These are phyloP conservation scores for Eupelmus urozonus DNA, from an alignment of 2,888 invertebrate species.

Conservation along the genomic window DNA sequence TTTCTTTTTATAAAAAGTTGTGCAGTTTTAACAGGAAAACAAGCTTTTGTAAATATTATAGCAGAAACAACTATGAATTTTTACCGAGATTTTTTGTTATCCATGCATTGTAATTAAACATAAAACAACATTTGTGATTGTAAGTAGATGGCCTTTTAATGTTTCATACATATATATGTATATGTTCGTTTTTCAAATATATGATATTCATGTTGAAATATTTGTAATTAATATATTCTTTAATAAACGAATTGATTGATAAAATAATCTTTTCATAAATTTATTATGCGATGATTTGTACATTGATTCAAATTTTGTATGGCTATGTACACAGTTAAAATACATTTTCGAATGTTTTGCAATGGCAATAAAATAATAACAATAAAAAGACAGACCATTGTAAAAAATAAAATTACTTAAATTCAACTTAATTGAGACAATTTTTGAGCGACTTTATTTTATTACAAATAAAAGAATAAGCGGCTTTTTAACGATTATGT, in stretches of 20 bases:
- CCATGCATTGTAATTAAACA: slow-evolving; percentile 1
- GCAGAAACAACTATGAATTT: background rate
- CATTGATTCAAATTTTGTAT: slow-evolving; percentile 38
- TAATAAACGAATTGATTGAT: slow-evolving; percentile 43
- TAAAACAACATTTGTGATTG: slow-evolving; percentile 17
- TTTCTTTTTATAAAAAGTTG: slow-evolving; percentile 42
- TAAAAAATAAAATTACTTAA: slow-evolving; percentile 29
- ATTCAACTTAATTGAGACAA: slow-evolving; percentile 13
- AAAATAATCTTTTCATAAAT: slow-evolving; percentile 33
- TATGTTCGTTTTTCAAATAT: slow-evolving; percentile 22
- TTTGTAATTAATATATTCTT: slow-evolving; percentile 31
- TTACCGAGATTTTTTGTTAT: slow-evolving; percentile 8
- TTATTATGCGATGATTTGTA: slow-evolving; percentile 55
- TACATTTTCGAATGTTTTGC: slow-evolving; percentile 26
- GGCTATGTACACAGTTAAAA: slow-evolving; percentile 38
- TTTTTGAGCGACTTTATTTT: slow-evolving; percentile 48
- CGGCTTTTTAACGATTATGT: slow-evolving; percentile 2
- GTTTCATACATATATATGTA: slow-evolving; percentile 17
- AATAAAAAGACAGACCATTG: slow-evolving; percentile 17
- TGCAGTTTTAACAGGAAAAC: slow-evolving; percentile 25
- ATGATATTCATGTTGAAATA: slow-evolving; percentile 24
- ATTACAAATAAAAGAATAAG: slow-evolving; percentile 32
- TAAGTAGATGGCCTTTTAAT: slow-evolving; percentile 40
- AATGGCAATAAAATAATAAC: slow-evolving; percentile 25
- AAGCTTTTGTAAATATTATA: slow-evolving; percentile 34